Conservation (phyloP, 2,888 invertebrate species). For the Lasius fuliginosus region DNA sequence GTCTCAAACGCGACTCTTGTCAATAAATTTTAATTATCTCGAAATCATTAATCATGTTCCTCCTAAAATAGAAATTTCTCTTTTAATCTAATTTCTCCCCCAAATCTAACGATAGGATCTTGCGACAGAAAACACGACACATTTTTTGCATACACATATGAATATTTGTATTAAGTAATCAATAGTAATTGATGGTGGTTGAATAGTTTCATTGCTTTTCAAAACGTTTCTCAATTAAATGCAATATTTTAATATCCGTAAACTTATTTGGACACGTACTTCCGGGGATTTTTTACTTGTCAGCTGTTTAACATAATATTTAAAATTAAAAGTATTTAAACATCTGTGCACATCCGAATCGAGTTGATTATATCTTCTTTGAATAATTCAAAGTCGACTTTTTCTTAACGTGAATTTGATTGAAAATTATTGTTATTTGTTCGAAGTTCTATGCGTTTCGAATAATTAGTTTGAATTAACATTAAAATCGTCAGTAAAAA, state of each 20-base stretch:
- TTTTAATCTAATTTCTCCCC: not conserved
- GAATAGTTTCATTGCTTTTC: not conserved
- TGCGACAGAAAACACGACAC: not conserved
- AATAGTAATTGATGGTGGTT: not conserved
- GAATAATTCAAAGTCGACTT: not conserved
- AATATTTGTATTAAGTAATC: not conserved
- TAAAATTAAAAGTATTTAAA: not conserved
- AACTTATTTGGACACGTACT: not conserved
- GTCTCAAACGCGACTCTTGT: not conserved
- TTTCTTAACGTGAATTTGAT: not conserved
- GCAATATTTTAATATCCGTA: not conserved
- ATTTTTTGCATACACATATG: not conserved
- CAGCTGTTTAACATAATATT: not conserved
- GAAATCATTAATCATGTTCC: not conserved
- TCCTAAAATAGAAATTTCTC: not conserved
- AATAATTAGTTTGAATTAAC: not conserved
- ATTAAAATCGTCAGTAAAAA: not conserved
- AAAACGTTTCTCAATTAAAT: not conserved
- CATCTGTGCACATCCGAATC: not conserved
- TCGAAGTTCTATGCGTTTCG: not conserved
- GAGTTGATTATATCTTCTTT: not conserved
- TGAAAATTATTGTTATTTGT: not conserved
- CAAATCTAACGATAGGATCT: not conserved
- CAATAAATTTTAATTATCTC: not conserved
- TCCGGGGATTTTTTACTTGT: no score